phyloP scores from a whole-genome alignment of 2,113 vertebrate species.

The Serilophus lunatus region DNA sequence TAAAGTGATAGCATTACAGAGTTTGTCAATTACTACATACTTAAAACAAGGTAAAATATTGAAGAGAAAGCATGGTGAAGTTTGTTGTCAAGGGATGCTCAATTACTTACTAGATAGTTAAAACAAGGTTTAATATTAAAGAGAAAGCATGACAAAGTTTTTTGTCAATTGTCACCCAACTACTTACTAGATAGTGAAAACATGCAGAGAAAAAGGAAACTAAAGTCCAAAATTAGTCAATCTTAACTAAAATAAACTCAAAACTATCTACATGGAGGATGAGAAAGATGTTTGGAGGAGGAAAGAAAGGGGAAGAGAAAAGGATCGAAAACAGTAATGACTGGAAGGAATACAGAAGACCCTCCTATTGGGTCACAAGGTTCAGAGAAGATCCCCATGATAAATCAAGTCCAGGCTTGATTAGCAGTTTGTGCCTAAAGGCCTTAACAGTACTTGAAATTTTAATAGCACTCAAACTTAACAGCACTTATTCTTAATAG shows the following conservation, averaged over 20 bases:
- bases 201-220: background rate
- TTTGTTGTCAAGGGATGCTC: too few relatives aligned
- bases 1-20: background rate
- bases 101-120: too few relatives aligned
- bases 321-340: background rate
- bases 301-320: background rate
- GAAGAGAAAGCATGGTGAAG: too few relatives aligned
- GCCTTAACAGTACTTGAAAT: background rate
- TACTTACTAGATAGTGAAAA: background rate
- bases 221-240: background rate
- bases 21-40: fast-evolving
- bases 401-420: background rate
- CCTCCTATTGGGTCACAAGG: background rate
- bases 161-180: background rate
- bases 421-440: background rate
- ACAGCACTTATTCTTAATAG: background rate
- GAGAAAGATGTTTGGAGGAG: background rate
- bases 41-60: too few relatives aligned
- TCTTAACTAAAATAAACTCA: background rate
- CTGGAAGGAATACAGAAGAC: background rate
- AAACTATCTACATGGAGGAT: background rate
- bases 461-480: background rate
- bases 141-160: too few relatives aligned
- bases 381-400: background rate
- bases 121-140: too few relatives aligned